Base-by-base conservation (phyloP, 92 coral and sea anemone species). In the Porites cylindrica region DNA sequence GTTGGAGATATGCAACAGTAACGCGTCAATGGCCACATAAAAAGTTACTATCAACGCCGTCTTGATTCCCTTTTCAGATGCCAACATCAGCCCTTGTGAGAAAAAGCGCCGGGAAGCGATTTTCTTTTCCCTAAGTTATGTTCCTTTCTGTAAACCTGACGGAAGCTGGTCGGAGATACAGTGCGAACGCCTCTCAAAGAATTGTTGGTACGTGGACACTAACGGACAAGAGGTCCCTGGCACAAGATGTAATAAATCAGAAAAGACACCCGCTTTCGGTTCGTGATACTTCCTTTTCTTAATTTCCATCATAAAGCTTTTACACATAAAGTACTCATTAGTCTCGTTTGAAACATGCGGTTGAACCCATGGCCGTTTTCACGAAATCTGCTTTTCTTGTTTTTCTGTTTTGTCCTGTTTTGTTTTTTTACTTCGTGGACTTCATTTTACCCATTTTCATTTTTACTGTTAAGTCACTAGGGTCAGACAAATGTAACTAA, bases 161-260 rank as follows among this genome's bases (percentile, higher is more conserved):
- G 99, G 99, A n/a, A 72, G 64, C 18, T 96, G 98, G 96, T 82
- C 91, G 72, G 91, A 89, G 77, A 90, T 96, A 11, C 99, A 96
- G 64, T 96, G 99, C 65, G 88, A 88, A 19, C 89, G 62, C 18
- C 72, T 88, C 50, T 80, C 95, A 18, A 87, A 82, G 24, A 78
- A 79, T 51, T 96, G 99, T 66, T 96, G 99, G 99, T 95, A 98
- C 85, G 92, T 93, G 68, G 93, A 91, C 72, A 88, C 68, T 3
- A 83, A 79, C 13, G 95, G 95, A 23, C 65, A 81, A 24, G 98
- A 93, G 85, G 76, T 93, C 0, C 69, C 89, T 71, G 92, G 88
- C 19, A 87, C 98, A 7, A 82, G 91, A 32, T 89, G 92, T 29
- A 56, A 67, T 18, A 83, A 88, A 17, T 90, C 79, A 21, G 77